Evolutionary conservation across 2,113 vertebrate species (phyloP).

Genomic region (Trogon melanurus): DNA sequence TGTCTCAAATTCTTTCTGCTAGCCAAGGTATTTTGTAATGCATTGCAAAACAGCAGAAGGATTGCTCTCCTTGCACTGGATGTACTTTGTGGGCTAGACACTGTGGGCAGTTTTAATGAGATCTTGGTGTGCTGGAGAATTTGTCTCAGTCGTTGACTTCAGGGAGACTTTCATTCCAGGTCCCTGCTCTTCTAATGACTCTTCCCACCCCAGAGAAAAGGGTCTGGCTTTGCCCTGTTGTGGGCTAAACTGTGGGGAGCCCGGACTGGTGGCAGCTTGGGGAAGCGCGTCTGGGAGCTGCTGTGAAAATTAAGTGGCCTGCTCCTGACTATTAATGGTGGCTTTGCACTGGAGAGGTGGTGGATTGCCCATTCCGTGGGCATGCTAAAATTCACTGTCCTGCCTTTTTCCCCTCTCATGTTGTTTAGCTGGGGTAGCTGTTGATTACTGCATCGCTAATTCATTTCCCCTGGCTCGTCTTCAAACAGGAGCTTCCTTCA

Average conservation of each 20-base stretch:
- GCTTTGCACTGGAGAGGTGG: neutral
- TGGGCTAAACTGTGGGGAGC: neutral
- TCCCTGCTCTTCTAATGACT: neutral
- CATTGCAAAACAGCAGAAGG: constrained; percentile 52
- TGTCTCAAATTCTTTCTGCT: constrained; percentile 60
- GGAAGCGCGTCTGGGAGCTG: neutral
- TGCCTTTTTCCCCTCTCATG: neutral
- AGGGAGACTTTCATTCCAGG: neutral
- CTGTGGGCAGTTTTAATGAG: constrained; percentile 39
- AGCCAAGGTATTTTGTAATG: constrained; percentile 61
- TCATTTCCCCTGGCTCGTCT: neutral
- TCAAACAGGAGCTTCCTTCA: neutral
- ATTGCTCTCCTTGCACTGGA: constrained; percentile 11
- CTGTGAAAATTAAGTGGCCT: neutral
- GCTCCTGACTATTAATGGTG: neutral
- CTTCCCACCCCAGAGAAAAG: neutral
- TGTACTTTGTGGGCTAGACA: constrained; percentile 59
- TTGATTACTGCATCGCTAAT: neutral
- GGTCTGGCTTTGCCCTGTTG: neutral
- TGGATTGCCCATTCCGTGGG: neutral
- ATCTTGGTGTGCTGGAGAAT: constrained; percentile 11
- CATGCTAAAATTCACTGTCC: neutral
- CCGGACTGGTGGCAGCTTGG: neutral
- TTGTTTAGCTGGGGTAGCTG: neutral
- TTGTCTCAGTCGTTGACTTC: neutral